These are phyloP conservation scores for Arion vulgaris DNA, from an alignment of 1,140 invertebrate genomes.

Conservation along the genomic window DNA sequence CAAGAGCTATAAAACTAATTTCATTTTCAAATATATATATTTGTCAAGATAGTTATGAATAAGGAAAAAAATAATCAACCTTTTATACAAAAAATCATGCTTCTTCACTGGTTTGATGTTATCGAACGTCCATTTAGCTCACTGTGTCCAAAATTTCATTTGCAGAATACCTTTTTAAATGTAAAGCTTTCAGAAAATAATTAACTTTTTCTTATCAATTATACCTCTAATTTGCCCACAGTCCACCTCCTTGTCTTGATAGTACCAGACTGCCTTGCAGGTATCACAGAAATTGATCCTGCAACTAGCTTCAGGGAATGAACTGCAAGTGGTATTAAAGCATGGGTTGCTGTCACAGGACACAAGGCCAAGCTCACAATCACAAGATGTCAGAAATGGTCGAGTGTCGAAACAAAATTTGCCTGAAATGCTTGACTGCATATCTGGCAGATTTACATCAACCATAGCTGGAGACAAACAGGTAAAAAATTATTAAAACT, in stretches of 20 bases:
- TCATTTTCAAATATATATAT: too few relatives aligned
- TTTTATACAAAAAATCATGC: too few relatives aligned
- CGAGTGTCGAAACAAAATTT: slow-evolving; percentile 61
- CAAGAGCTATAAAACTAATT: too few relatives aligned
- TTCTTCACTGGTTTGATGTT: too few relatives aligned
- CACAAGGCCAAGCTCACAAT: slow-evolving; percentile 48
- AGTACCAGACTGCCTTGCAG: slow-evolving; percentile 57
- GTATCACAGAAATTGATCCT: slow-evolving; percentile 54
- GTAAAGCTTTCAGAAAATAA: too few relatives aligned
- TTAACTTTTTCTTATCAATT: too few relatives aligned
- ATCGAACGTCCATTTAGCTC: too few relatives aligned
- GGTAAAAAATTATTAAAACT: not conserved
- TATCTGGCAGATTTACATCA: slow-evolving; percentile 39
- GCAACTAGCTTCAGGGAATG: slow-evolving; percentile 61
- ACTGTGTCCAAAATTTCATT: too few relatives aligned
- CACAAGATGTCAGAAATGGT: slow-evolving; percentile 55
- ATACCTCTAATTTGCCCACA: slow-evolving; percentile 40
- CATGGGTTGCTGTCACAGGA: slow-evolving; percentile 59
- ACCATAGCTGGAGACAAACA: slow-evolving; percentile 51
- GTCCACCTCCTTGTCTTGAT: slow-evolving; percentile 51
- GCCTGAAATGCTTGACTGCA: slow-evolving; percentile 39
- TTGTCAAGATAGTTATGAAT: too few relatives aligned
- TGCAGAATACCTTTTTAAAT: too few relatives aligned
- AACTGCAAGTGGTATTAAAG: slow-evolving; percentile 48
- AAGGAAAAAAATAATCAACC: too few relatives aligned